Evolutionary conservation across 2,888 invertebrate genomes (phyloP), one percentile per base, ranked within the genome.

Genomic region (Coleophora deauratella): DNA sequence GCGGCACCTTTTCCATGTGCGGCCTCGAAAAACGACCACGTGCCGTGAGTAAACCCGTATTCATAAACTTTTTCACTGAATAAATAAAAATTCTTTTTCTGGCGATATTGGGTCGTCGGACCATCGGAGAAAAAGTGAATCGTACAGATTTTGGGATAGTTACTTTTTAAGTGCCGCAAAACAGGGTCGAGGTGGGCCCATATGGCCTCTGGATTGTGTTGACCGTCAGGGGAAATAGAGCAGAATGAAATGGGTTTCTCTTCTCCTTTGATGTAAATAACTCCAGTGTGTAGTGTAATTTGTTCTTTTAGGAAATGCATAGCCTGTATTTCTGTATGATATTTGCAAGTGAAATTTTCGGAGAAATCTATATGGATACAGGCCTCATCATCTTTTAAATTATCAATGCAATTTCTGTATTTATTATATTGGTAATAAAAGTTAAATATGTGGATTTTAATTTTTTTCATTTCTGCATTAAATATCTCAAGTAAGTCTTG

Each of bases 121-220:
- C 39, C 39, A 10, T 39, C 39, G n/a, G 34, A 39, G 13, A 34
- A 39, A 27, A 39, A 39, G 27, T 39, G 39, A 14, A 39, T 33
- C 4, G 9, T 7, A 3, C 7, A 13, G 27, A 34, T 14, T 13
- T 34, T 11, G 14, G 39, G 33, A 10, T 28, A 8, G 1, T 37
- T 30, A 13, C 12, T 14, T 12, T 45, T 47, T 10, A 50, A 40
- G 27, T 42, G 32, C 30, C 44, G 37, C 27, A 50, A 33, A 30
- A 51, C 30, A 8, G 50, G 49, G 14, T 49, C 40, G 4, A 50
- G 43, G 21, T 51, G 50, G 4, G 47, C 49, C 52, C 52, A 52
- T 27, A 52, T 52, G 8, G 47, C 43, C 15, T 47, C 47, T 12
- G 50, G 49, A 28, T 40, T 13, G 30, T 48, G 48, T 12, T 9